A percentile compares a stretch with the other conserved stretches of the same genome.
Conservation (phyloP, 2,113 vertebrate species). For the Xenopus tropicalis region UCB_Xtro_10.0 CM004443.2:98826001-98826500, state of each 20-base stretch:
- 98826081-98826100: neutral
- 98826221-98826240: conserved; percentile 3
- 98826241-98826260: neutral
- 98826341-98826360: no score
- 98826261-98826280: neutral
- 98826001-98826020: neutral
- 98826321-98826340: no score
- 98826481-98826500: no score
- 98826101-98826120: conserved; percentile 15
- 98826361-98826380: no score
- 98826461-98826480: no score
- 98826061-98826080: neutral
- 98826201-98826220: conserved; percentile 29
- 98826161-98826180: conserved; percentile 80
- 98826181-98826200: conserved; percentile 72
- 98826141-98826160: conserved; percentile 78
- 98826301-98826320: no score
- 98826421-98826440: no score
- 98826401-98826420: no score
- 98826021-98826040: neutral
- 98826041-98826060: neutral
- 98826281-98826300: neutral
- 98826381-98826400: no score
- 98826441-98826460: no score
- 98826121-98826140: conserved; percentile 62